Percentiles rank a stretch among this genome's conserved stretches.
Evolutionary conservation across 2,888 invertebrate species (phyloP).

Genomic region (Didymodactylos carnosus): DNA sequence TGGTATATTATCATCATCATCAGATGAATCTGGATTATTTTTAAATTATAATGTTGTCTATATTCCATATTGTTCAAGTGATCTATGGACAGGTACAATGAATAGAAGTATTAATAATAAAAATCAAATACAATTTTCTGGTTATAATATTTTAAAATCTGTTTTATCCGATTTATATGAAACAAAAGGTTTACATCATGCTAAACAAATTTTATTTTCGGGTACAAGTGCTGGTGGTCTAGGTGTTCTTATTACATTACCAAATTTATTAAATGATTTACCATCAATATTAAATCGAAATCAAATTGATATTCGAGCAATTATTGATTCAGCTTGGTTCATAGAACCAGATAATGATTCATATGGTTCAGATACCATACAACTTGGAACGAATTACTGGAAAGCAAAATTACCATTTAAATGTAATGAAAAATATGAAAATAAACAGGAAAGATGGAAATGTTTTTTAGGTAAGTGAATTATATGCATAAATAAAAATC

Average conservation of each 20-base stretch:
- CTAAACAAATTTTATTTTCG: slow-evolving; percentile 3
- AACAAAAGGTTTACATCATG: neutral
- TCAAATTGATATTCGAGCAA: neutral
- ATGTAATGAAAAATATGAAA: neutral
- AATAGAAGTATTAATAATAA: neutral
- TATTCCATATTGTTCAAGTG: slow-evolving; percentile 12
- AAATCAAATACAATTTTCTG: slow-evolving; percentile 2
- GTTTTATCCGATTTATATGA: slow-evolving; percentile 6
- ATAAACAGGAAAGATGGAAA: no score
- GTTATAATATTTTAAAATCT: neutral
- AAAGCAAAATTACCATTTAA: neutral
- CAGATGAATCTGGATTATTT: neutral
- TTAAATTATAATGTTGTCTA: slow-evolving; percentile 1
- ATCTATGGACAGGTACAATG: slow-evolving; percentile 8
- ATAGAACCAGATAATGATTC: slow-evolving; percentile 1
- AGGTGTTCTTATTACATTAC: slow-evolving; percentile 6
- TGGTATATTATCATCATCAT: slow-evolving; percentile 2
- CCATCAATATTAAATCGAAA: neutral
- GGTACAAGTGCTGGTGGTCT: slow-evolving; percentile 12
- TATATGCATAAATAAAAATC: no score
- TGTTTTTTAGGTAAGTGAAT: neutral
- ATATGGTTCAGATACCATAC: neutral
- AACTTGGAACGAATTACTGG: neutral
- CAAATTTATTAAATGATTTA: neutral
- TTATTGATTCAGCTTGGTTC: slow-evolving; percentile 10